These are phyloP conservation scores for Atlantisia rogersi DNA, from an alignment of 2,113 vertebrate species.

Conservation along the genomic window DNA sequence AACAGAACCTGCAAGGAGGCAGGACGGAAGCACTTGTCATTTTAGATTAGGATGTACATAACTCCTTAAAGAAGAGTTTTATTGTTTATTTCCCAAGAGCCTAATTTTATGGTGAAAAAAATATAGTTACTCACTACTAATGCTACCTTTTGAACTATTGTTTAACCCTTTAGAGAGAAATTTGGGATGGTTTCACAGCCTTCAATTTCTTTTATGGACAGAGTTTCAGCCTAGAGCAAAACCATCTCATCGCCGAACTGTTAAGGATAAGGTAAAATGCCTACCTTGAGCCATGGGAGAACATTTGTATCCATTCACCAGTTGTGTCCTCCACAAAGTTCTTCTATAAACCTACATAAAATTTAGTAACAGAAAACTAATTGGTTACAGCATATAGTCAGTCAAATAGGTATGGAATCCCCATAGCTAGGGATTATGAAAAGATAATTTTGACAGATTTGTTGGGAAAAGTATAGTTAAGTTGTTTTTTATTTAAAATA, in stretches of 20 bases:
- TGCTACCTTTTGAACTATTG: background rate
- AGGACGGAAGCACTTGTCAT: background rate
- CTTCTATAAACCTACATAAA: background rate
- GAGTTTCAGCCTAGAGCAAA: background rate
- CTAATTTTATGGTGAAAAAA: background rate
- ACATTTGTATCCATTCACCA: background rate
- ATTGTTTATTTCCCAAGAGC: background rate
- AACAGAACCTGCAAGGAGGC: background rate
- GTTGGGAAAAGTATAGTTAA: background rate
- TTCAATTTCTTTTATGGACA: background rate
- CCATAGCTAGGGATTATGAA: background rate
- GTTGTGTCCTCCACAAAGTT: background rate
- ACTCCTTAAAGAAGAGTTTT: background rate
- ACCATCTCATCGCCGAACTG: background rate
- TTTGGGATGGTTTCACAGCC: background rate
- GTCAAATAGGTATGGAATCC: background rate
- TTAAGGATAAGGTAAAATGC: background rate
- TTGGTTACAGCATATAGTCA: background rate
- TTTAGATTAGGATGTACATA: background rate
- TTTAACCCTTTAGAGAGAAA: background rate
- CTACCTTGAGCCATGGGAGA: background rate
- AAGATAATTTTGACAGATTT: background rate
- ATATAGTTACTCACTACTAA: background rate
- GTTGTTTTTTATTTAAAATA: background rate
- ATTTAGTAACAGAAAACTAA: background rate